Evolutionary conservation across 92 coral and sea anemone genomes (phyloP), one percentile per base, ranked within the genome.

Genomic region (Micromussa lordhowensis): DNA sequence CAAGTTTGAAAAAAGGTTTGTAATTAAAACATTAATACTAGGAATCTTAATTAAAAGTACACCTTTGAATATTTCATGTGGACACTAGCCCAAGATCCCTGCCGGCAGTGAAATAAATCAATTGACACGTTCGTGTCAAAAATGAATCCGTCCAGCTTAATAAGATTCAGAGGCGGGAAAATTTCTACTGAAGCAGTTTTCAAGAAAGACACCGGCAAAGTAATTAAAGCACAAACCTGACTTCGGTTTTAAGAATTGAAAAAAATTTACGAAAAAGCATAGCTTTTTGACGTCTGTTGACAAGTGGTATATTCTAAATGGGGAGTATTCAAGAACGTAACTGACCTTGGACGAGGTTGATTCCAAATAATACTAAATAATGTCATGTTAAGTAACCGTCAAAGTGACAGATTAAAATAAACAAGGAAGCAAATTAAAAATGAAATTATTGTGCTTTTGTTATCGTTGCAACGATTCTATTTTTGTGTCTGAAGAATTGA

Each of bases 391-490:
- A 59, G 34, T 38, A 44, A 16, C 38, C 34, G 38, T 66, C 31
- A 82, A 40, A 68, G 22, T 44, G 77, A 36, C 78, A 48, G 58
- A 49, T 68, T 17, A 44, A 69, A 69, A 12, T 49, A 82, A 68
- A 68, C 26, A 82, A 82, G 78, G 77, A 49, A 48, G 66, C 77
- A 82, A 69, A 82, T 82, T 82, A 68, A 82, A 82, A 82, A 68
- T 51, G 31, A 29, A 28, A 82, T 70, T 68, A 68, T 82, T 69
- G 32, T 66, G 26, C 32, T 64, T 68, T 82, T 68, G 63, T 68
- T 64, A 48, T 69, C 18, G 55, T 44, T 68, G 58, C 28, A 5
- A 64, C 26, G 38, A 64, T 66, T 81, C 15, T 0, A 29, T 68
- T 28, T n/a, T 36, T 29, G 31, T 66, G 57, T 40, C 18, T 30